phyloP scores from a whole-genome alignment of 2,113 vertebrate genomes.

The human region DNA sequence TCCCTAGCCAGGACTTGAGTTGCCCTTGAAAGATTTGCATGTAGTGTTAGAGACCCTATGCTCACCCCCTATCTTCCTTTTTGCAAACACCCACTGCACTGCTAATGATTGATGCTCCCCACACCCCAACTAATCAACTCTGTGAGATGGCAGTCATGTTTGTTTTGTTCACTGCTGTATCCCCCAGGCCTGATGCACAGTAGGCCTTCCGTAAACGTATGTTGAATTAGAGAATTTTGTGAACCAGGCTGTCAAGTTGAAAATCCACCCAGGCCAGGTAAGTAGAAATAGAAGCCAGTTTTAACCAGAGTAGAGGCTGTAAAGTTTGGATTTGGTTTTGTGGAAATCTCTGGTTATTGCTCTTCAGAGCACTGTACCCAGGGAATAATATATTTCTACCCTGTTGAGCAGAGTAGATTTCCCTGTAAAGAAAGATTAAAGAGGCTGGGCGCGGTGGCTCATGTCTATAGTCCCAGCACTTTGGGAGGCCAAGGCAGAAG shows the following conservation, averaged over 20 bases:
- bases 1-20: slow-evolving; percentile 9
- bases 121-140: neutral
- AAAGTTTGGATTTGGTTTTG: slow-evolving; percentile 35
- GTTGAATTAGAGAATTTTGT: neutral
- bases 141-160: neutral
- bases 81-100: neutral
- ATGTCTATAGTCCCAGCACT: too few relatives aligned
- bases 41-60: neutral
- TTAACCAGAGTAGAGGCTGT: neutral
- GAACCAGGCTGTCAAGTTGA: neutral
- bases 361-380: neutral
- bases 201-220: neutral
- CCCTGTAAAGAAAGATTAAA: neutral
- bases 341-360: slow-evolving; percentile 3
- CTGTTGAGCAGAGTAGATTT: neutral
- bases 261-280: neutral
- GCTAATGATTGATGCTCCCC: rapidly evolving
- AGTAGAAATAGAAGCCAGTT: slow-evolving; percentile 33
- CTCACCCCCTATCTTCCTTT: neutral
- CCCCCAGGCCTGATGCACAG: neutral
- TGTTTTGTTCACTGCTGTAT: neutral
- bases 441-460: too few relatives aligned
- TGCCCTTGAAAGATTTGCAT: slow-evolving; percentile 17
- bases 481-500: too few relatives aligned
- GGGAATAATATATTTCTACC: neutral